phyloP scores from a whole-genome alignment of 2,113 vertebrate genomes.

The Petrocephalus microphthalmus region DNA sequence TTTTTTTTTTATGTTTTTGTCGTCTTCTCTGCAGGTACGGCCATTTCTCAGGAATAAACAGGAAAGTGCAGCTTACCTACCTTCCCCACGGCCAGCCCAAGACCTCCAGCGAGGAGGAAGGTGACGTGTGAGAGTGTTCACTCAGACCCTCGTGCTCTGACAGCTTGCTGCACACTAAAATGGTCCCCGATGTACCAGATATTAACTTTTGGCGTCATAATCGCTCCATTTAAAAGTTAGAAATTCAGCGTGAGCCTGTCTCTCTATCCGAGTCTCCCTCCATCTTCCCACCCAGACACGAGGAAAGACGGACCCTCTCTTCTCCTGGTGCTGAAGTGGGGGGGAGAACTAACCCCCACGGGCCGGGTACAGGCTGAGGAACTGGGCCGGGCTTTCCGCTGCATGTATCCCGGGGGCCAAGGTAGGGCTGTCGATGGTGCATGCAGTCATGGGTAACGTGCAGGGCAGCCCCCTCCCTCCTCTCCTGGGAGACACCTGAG shows the following conservation, averaged over 20 bases:
- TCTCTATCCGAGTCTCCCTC: not conserved
- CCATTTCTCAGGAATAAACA: constrained; percentile 97
- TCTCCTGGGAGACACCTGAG: not conserved
- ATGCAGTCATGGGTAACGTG: not conserved
- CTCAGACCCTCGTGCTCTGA: not conserved
- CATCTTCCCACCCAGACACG: constrained; percentile 57
- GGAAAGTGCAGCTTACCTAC: constrained; percentile 94
- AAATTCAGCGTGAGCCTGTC: not conserved
- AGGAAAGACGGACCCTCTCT: constrained; percentile 74
- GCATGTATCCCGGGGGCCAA: constrained; percentile 98
- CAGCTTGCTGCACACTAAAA: not conserved
- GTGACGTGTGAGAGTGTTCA: constrained; percentile 44
- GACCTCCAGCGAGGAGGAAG: constrained; percentile 87
- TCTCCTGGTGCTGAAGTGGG: constrained; percentile 93
- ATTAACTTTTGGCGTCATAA: not conserved
- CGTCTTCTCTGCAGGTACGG: constrained; percentile 74
- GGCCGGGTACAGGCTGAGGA: constrained; percentile 93
- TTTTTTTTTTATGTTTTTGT: not conserved
- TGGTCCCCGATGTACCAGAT: not conserved
- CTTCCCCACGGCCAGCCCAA: constrained; percentile 86
- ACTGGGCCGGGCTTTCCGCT: constrained; percentile 90
- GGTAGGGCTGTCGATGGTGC: constrained; percentile 55
- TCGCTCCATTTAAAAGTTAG: not conserved
- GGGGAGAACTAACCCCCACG: constrained; percentile 88
- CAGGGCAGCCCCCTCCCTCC: accelerated